These are phyloP conservation scores for western clawed frog (Xenopus tropicalis) DNA, from an alignment of 2,113 vertebrate species.

Conservation along the genomic window UCB_Xtro_10.0 CM004443.2:41492001-41492500, in stretches of 20 bases:
- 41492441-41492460: too few species aligned
- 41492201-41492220: slow-evolving; percentile 39
- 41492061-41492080: slow-evolving; percentile 20
- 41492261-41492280: slow-evolving; percentile 13
- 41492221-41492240: slow-evolving; percentile 34
- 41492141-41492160: slow-evolving; percentile 28
- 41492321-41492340: too few species aligned
- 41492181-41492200: slow-evolving; percentile 39
- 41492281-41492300: slow-evolving; percentile 11
- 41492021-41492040: slow-evolving; percentile 3
- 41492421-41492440: too few species aligned
- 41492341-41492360: too few species aligned
- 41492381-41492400: too few species aligned
- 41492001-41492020: slow-evolving; percentile 9
- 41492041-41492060: slow-evolving; percentile 25
- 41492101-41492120: slow-evolving; percentile 34
- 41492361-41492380: too few species aligned
- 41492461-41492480: too few species aligned
- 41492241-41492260: slow-evolving; percentile 13
- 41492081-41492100: slow-evolving; percentile 27
- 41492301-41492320: too few species aligned
- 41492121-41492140: slow-evolving; percentile 29
- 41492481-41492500: too few species aligned
- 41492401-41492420: too few species aligned
- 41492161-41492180: slow-evolving; percentile 36